phyloP scores from a whole-genome alignment of 2,888 invertebrate species.

The Polietes domitor region DNA sequence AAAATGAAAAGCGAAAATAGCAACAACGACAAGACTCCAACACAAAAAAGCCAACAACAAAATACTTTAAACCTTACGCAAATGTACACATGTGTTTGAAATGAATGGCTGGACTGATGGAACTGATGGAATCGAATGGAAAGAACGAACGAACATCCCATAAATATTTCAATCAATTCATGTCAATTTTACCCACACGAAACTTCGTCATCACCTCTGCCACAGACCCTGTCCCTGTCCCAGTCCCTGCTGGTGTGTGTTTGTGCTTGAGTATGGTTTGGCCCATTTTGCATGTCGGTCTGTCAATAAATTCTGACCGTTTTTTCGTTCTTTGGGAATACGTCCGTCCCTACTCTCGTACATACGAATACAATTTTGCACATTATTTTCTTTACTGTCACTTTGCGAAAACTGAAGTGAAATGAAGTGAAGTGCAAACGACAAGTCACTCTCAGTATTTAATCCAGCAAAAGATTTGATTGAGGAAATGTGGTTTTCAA shows the following conservation, averaged over 20 bases:
- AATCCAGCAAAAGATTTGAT: slow-evolving; percentile 50
- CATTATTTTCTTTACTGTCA: slow-evolving; percentile 21
- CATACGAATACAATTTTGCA: slow-evolving; percentile 25
- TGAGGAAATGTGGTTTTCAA: not conserved
- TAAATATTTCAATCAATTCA: slow-evolving; percentile 38
- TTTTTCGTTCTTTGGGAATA: not conserved
- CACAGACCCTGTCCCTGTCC: not conserved
- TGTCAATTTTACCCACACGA: slow-evolving; percentile 33
- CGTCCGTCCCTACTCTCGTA: not conserved
- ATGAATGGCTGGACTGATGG: not conserved
- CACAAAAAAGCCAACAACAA: not conserved
- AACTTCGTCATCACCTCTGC: slow-evolving; percentile 29
- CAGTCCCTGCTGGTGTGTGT: not conserved
- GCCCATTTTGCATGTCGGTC: slow-evolving; percentile 29
- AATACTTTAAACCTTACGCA: slow-evolving; percentile 13
- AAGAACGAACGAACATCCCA: slow-evolving; percentile 15
- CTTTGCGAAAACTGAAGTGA: slow-evolving; percentile 6
- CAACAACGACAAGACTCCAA: not conserved
- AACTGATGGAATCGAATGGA: not conserved
- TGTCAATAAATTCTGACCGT: slow-evolving; percentile 28
- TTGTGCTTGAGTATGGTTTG: slow-evolving; percentile 2
- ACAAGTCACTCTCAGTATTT: slow-evolving; percentile 24
- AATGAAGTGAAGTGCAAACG: slow-evolving; percentile 28
- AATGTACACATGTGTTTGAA: slow-evolving; percentile 27
- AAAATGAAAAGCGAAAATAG: slow-evolving; percentile 20